Conservation (phyloP, 1,140 invertebrate species). For the Aradophagus sp. region DNA sequence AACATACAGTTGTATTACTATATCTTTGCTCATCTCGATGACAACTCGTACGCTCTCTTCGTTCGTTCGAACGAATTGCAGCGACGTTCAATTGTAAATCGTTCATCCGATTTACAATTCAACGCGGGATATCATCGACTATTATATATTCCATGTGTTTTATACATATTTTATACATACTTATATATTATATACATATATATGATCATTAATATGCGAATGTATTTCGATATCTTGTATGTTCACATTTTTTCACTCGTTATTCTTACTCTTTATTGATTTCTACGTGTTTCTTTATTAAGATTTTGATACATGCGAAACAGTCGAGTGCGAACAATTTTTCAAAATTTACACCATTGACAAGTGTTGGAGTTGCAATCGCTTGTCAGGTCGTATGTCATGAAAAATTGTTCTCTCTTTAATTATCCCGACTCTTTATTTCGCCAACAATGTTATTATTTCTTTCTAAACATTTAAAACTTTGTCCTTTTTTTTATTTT, state of each 20-base stretch:
- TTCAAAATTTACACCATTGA: slow-evolving; percentile 61
- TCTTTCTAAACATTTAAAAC: too few relatives aligned
- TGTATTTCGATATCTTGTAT: background rate
- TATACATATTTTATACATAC: background rate
- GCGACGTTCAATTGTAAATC: too few relatives aligned
- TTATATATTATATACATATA: too few relatives aligned
- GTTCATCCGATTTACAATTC: too few relatives aligned
- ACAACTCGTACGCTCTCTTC: background rate
- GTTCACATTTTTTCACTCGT: slow-evolving; percentile 6
- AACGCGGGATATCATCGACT: too few relatives aligned
- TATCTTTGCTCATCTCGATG: too few relatives aligned
- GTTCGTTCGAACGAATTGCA: too few relatives aligned
- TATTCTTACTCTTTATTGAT: slow-evolving; percentile 5
- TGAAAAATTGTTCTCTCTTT: slow-evolving; percentile 50
- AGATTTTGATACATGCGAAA: slow-evolving; percentile 15
- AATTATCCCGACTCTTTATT: too few relatives aligned
- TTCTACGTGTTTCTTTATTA: too few relatives aligned
- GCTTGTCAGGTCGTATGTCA: slow-evolving; percentile 61
- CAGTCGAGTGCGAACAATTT: slow-evolving; percentile 59
- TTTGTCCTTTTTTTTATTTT: too few relatives aligned
- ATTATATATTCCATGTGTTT: background rate
- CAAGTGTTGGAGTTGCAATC: slow-evolving; percentile 41
- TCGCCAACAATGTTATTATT: too few relatives aligned
- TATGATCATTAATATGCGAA: too few relatives aligned
- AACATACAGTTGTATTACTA: slow-evolving; percentile 12